Evolutionary conservation across 2,888 invertebrate genomes (phyloP), one percentile per base, ranked within the genome.

Genomic region (Hylaea fasciaria): DNA sequence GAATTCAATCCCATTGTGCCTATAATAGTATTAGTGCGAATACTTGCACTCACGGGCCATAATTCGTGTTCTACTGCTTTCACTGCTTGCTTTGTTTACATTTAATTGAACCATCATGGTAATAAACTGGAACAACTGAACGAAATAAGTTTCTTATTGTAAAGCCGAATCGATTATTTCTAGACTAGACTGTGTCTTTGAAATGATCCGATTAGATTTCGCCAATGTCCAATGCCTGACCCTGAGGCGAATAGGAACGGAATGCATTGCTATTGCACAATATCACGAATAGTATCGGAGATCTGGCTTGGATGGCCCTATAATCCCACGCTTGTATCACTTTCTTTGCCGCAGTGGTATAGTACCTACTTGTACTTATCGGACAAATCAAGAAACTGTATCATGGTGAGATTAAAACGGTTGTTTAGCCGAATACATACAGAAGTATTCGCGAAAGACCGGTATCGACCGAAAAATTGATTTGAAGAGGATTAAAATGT

Each of bases 251-350:
- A 72, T 65, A 56, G 70, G 66, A 69, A 64, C 57, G 61, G 66
- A 68, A 57, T 64, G 65, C 68, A 73, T 9, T 73, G 65, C 57
- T 66, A 76, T 80, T 76, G 67, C 46, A 65, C 62, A 68, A 65
- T 69, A 73, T 66, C 66, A 64, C 49, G 62, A 57, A 60, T 59
- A 32, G 40, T 59, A 73, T 75, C 69, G 57, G 48, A 68, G 74
- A 81, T 79, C 74, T 77, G 72, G 77, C 70, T 73, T 79, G 79
- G 80, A 83, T 82, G 77, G 74, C 77, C 77, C 73, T 75, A 73
- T 73, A 78, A 80, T 85, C 87, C 85, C 86, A 87, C 87, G 86
- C 78, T 79, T 71, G 80, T 71, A 76, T 81, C 76, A 83, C 83
- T 86, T 87, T 86, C 82, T 75, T 81, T 75, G 71, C 72, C 69